Conservation (phyloP, 2,888 invertebrate genomes). For the Ormyrus labotus region DNA sequence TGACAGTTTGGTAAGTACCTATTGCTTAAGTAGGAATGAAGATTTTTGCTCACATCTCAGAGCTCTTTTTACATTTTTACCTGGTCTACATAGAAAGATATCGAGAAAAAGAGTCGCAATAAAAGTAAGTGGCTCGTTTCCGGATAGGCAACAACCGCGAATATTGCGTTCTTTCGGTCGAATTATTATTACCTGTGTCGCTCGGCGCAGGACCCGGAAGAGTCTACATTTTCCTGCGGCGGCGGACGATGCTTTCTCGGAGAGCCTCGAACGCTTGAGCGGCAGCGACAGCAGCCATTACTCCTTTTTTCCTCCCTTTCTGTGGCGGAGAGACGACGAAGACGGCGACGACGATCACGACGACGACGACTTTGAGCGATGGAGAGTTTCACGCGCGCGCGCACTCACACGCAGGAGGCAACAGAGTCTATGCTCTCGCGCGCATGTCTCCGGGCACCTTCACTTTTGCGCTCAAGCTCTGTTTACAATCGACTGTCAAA, state of each 20-base stretch:
- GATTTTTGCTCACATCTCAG: too few species aligned
- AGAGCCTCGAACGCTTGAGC: constrained; percentile 66
- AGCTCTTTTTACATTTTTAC: too few species aligned
- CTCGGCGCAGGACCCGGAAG: constrained; percentile 49
- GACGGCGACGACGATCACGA: background rate
- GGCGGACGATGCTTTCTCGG: constrained; percentile 60
- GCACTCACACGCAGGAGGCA: background rate
- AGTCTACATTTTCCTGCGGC: constrained; percentile 69
- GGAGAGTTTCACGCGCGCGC: background rate
- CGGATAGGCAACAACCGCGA: too few species aligned
- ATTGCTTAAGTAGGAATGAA: too few species aligned
- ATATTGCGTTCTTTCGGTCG: constrained; percentile 5
- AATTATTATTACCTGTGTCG: constrained; percentile 27
- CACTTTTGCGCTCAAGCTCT: background rate
- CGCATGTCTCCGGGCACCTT: background rate
- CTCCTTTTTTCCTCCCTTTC: constrained; percentile 57
- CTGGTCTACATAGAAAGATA: too few species aligned
- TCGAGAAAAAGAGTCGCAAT: too few species aligned
- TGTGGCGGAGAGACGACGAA: constrained; percentile 2
- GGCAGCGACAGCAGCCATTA: constrained; percentile 69
- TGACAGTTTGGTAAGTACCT: too few species aligned
- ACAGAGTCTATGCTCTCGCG: background rate
- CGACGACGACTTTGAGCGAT: too few species aligned
- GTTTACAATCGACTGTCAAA: too few species aligned
- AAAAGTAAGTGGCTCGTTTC: too few species aligned